Conservation (phyloP, 2,888 invertebrate genomes). For the Galerucella nymphaeae region DNA sequence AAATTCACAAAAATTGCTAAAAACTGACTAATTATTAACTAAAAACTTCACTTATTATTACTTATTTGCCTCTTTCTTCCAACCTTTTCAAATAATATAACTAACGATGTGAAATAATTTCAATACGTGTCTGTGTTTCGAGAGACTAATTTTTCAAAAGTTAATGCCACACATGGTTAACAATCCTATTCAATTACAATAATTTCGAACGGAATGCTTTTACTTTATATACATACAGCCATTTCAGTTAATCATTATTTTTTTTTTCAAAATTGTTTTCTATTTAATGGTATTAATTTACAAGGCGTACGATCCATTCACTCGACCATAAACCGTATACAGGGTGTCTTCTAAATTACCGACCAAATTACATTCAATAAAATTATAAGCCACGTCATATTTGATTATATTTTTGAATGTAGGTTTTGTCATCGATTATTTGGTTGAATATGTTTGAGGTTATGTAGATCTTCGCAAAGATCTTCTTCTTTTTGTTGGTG, state of each 20-base stretch:
- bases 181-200: constrained; percentile 36
- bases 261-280: constrained; percentile 30
- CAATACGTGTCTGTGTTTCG: neutral
- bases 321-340: constrained; percentile 39
- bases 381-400: neutral
- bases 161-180: constrained; percentile 37
- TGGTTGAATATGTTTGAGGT: too few relatives aligned
- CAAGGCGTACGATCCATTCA: constrained; percentile 31
- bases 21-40: too few relatives aligned
- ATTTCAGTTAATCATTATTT: constrained; percentile 33
- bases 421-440: too few relatives aligned
- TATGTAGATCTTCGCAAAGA: too few relatives aligned
- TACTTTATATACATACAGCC: constrained; percentile 28
- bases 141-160: constrained; percentile 28
- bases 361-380: neutral
- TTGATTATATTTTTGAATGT: neutral
- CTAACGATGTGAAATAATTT: neutral
- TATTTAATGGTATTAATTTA: constrained; percentile 26
- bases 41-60: too few relatives aligned
- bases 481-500: too few relatives aligned
- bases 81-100: too few relatives aligned
- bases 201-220: constrained; percentile 34
- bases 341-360: constrained; percentile 33
- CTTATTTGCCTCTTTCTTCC: neutral
- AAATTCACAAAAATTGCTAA: too few relatives aligned